Base-by-base conservation (phyloP, 2,113 vertebrate genomes). In the Vulpes lagopus region DNA sequence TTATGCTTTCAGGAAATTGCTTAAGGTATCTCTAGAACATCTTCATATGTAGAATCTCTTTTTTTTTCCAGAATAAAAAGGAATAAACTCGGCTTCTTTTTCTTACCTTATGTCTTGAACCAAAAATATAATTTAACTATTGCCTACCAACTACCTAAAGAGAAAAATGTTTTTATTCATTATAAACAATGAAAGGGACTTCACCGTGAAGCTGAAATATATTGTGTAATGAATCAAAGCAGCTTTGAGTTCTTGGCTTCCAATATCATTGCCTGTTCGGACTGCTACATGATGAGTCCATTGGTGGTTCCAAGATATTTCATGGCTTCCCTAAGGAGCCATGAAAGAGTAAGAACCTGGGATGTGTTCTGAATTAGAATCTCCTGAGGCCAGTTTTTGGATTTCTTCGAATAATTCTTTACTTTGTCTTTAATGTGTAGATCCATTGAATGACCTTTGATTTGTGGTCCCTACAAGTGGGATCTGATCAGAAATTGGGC, bases 191-290 rank as follows among this genome's bases (percentile, higher is more conserved):
- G 16, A 69, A 4, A 15, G 16, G 11, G 49, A 79, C 38, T 92
- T 30, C 25, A 84, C 4, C 43, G 6, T 38, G 32, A 94, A 89
- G 51, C 49, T 93, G 78, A 92, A 76, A n/a, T 79, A 30, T 23
- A 38, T 17, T 55, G 2, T 62, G 15, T 95, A 38, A 49, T 1
- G 76, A 51, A 84, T 69, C n/a, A 83, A 27, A 85, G 55, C 6
- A 85, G 53, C 38, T 93, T 88, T 76, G 81, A 92, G 10, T 51
- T 69, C 55, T 90, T 83, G 82, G 79, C 38, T 93, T 88, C 35
- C 69, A 38, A 84, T 3, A 32, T 43, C 49, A 25, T 76, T 89
- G 81, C 64, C 38, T 91, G 43, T 43, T 95, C 22, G 22, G 64
- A 89, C 5, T 85, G 23, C 80, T 84, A 12, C 35, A 19, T 82